Conservation (phyloP, 1,140 invertebrate genomes). For the Orchesella cincta region DNA sequence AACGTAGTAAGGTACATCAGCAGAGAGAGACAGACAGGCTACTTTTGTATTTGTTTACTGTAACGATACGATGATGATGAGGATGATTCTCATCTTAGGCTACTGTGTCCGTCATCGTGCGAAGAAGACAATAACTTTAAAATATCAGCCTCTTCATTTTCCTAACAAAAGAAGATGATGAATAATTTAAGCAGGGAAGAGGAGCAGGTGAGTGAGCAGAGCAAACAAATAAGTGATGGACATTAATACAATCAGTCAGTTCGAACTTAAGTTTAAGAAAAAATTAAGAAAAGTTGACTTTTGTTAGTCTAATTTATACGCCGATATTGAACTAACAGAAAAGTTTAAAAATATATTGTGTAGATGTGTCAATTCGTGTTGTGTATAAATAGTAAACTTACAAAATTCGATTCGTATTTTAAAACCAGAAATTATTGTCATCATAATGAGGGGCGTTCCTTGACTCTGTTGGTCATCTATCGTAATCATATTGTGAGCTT, state of each 20-base stretch:
- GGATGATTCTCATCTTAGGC: background rate
- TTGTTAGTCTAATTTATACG: too few relatives aligned
- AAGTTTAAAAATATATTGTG: too few relatives aligned
- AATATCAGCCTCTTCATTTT: slow-evolving; percentile 22
- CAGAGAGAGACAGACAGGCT: too few relatives aligned
- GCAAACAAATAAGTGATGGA: too few relatives aligned
- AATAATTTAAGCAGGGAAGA: slow-evolving; percentile 11
- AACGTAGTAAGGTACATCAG: too few relatives aligned
- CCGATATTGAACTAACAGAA: too few relatives aligned
- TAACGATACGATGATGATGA: too few relatives aligned
- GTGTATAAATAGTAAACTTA: background rate
- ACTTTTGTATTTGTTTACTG: too few relatives aligned
- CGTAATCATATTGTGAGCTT: slow-evolving; percentile 18
- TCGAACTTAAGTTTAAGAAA: too few relatives aligned
- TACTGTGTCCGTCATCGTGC: background rate
- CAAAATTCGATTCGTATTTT: background rate
- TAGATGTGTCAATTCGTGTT: too few relatives aligned
- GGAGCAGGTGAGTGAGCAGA: background rate
- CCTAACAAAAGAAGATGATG: slow-evolving; percentile 19
- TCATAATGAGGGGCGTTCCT: slow-evolving; percentile 20
- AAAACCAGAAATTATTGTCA: background rate
- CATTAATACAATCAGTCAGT: too few relatives aligned
- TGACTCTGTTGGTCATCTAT: slow-evolving; percentile 6
- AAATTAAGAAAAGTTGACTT: too few relatives aligned
- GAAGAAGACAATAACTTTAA: background rate